Evolutionary conservation across 2,113 vertebrate genomes (phyloP).

Genomic region (Phrynosoma blainvillii): DNA sequence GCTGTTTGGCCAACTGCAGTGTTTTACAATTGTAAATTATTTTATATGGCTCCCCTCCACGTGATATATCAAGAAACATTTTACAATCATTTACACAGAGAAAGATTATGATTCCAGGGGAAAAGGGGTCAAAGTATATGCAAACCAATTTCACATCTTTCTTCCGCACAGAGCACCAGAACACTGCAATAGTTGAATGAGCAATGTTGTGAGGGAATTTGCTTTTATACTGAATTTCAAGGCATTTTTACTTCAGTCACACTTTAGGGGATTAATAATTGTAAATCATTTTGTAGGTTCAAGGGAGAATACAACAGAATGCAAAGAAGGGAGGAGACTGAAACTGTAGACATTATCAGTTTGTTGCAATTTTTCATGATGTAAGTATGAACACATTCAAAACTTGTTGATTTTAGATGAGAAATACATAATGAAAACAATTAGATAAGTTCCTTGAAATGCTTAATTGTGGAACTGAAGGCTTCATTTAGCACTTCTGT

Average conservation of each 20-base stretch:
- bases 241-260: slow-evolving; percentile 21
- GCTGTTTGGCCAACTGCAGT: slow-evolving; percentile 10
- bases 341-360: neutral
- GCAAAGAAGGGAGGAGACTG: neutral
- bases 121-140: slow-evolving; percentile 30
- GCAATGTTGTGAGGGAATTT: slow-evolving; percentile 1
- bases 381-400: neutral
- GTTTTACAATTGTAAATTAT: slow-evolving; percentile 37
- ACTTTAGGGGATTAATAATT: slow-evolving; percentile 21
- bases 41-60: slow-evolving; percentile 35
- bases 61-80: slow-evolving; percentile 26
- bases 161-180: slow-evolving; percentile 35
- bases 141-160: slow-evolving; percentile 28
- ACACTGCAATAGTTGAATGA: neutral
- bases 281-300: neutral
- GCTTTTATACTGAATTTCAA: slow-evolving; percentile 30
- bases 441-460: neutral
- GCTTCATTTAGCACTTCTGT: neutral
- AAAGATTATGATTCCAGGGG: slow-evolving; percentile 18
- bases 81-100: slow-evolving; percentile 43
- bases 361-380: neutral
- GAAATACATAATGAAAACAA: neutral
- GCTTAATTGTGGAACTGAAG: accelerated
- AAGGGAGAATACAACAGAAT: neutral
- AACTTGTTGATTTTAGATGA: neutral